Percentiles rank a stretch among this genome's conserved stretches.
Evolutionary conservation across 2,888 invertebrate genomes (phyloP).

Genomic region (Mactromeris polynyma): DNA sequence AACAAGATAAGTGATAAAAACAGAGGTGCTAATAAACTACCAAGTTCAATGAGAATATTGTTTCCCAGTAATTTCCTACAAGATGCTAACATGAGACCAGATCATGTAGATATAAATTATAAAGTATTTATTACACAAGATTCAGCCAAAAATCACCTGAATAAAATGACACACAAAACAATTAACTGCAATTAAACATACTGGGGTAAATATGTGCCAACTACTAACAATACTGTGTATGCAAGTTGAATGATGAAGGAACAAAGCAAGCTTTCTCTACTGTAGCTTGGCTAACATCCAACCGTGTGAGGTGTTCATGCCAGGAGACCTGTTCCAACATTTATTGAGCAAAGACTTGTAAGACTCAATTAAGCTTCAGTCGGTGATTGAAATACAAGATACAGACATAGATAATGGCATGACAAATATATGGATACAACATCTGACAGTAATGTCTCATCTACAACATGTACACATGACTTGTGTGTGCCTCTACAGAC

Average conservation of each 20-base stretch:
- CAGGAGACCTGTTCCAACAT: conserved; percentile 38
- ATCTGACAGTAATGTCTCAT: neutral
- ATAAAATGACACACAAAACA: no score
- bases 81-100: no score
- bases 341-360: conserved; percentile 17
- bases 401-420: neutral
- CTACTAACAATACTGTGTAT: neutral
- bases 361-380: conserved; percentile 32
- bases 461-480: neutral
- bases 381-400: conserved; percentile 28
- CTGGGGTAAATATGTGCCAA: neutral
- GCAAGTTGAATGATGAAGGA: neutral
- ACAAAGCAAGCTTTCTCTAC: neutral
- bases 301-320: neutral
- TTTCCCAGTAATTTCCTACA: no score
- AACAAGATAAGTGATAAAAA: no score
- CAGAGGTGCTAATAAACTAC: no score
- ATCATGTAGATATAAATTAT: no score
- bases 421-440: neutral
- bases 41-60: no score
- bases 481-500: neutral
- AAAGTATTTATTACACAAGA: no score
- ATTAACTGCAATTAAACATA: no score
- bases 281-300: conserved; percentile 17
- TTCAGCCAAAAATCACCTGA: no score